These are phyloP conservation scores for Agelas oroides DNA, from an alignment of 37 sponge, comb jelly and placozoan species.

Conservation along the genomic window DNA sequence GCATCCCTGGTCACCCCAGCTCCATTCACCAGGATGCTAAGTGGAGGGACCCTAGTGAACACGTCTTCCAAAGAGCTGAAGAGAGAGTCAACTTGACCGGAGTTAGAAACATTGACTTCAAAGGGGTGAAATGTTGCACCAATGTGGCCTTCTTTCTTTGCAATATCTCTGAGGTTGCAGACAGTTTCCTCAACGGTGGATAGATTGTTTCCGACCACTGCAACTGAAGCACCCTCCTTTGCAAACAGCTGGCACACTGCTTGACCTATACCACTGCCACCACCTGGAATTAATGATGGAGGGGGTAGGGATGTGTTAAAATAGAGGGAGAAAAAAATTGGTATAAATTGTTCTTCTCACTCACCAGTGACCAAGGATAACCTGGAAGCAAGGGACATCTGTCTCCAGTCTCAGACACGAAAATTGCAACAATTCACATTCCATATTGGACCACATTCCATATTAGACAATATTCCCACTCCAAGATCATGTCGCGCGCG, in stretches of 20 bases:
- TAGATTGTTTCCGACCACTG: not conserved
- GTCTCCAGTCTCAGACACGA: too few relatives aligned
- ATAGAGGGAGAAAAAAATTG: too few relatives aligned
- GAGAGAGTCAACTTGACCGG: constrained; percentile 1
- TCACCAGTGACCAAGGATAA: constrained; percentile 24
- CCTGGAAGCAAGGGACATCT: constrained; percentile 31
- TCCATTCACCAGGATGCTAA: constrained; percentile 46
- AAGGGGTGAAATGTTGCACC: not conserved
- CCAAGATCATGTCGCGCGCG: too few relatives aligned
- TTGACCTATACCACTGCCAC: not conserved
- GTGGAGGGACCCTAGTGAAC: not conserved
- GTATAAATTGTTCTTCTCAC: too few relatives aligned
- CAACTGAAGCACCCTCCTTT: not conserved
- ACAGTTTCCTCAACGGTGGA: constrained; percentile 10
- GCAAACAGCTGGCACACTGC: not conserved
- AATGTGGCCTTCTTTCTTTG: not conserved
- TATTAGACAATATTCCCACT: too few relatives aligned
- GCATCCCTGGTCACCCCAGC: constrained; percentile 61
- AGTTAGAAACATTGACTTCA: not conserved
- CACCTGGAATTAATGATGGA: not conserved
- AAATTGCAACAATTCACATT: too few relatives aligned
- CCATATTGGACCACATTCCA: too few relatives aligned
- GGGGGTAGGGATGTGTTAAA: constrained; percentile 22
- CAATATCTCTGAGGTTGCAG: not conserved
- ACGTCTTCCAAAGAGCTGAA: not conserved